Evolutionary conservation across 2,113 vertebrate genomes (phyloP).

Genomic region (Pelecanoides urinatrix): DNA sequence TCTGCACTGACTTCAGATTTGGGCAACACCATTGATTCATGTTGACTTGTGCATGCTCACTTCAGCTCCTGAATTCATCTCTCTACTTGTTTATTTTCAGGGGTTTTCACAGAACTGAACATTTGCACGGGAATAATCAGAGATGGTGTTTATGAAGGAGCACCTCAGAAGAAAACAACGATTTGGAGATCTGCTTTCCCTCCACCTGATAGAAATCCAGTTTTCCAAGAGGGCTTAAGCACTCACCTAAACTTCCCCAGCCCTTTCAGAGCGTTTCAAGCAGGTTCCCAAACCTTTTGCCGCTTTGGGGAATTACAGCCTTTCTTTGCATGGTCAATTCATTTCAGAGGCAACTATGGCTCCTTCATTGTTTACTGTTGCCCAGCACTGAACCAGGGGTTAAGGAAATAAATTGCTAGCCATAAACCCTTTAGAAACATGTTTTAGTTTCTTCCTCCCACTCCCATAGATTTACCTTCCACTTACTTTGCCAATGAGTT

Average conservation of each 20-base stretch:
- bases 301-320: neutral
- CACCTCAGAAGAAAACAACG: neutral
- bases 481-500: neutral
- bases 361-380: constrained; percentile 3
- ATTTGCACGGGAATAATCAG: neutral
- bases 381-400: neutral
- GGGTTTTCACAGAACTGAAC: neutral
- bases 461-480: neutral
- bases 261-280: neutral
- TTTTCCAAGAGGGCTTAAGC: neutral
- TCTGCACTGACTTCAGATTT: neutral
- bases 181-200: neutral
- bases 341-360: constrained; percentile 16
- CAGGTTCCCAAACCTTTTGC: neutral
- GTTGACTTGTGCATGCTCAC: neutral
- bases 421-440: constrained; percentile 18
- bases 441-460: neutral
- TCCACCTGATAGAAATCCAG: neutral
- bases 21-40: neutral
- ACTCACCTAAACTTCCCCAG: neutral
- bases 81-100: neutral
- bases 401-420: constrained; percentile 29
- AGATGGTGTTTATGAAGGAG: neutral
- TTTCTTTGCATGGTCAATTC: neutral
- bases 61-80: neutral